Evolutionary conservation across 2,113 vertebrate species (phyloP).

Genomic region (Centropus bengalensis): DNA sequence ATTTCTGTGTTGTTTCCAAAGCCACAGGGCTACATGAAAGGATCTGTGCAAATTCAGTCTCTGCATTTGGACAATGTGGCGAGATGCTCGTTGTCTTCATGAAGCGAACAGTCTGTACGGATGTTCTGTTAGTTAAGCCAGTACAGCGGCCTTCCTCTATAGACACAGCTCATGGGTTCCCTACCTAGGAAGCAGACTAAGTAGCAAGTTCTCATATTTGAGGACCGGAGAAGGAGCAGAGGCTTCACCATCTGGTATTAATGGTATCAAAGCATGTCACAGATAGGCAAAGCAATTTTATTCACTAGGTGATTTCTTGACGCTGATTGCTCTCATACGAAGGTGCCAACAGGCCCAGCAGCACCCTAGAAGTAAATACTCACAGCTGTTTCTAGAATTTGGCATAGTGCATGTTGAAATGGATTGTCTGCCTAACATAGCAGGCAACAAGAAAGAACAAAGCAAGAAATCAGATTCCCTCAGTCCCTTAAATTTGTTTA

Average conservation of each 20-base stretch:
- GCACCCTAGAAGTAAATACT: not conserved
- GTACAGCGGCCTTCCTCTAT: not conserved
- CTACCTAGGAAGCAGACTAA: not conserved
- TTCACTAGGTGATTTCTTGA: not conserved
- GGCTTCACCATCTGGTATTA: constrained; percentile 21
- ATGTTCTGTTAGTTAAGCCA: not conserved
- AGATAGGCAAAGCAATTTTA: not conserved
- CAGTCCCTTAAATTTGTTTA: constrained; percentile 16
- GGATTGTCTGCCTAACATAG: not conserved
- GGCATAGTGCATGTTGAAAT: constrained; percentile 15
- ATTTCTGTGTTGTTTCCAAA: not conserved
- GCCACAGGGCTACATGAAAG: not conserved
- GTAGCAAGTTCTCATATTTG: not conserved
- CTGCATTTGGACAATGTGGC: not conserved
- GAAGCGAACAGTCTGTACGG: not conserved
- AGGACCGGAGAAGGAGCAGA: not conserved
- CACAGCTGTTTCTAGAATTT: constrained; percentile 5
- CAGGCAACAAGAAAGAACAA: not conserved
- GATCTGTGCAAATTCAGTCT: not conserved
- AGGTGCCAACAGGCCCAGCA: not conserved
- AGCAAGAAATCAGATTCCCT: not conserved
- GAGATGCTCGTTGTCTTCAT: not conserved
- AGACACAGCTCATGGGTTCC: not conserved
- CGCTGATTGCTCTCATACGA: not conserved
- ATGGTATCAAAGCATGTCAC: not conserved